Evolutionary conservation across 2,888 invertebrate genomes (phyloP).

Genomic region (Trachelus troglodyta): DNA sequence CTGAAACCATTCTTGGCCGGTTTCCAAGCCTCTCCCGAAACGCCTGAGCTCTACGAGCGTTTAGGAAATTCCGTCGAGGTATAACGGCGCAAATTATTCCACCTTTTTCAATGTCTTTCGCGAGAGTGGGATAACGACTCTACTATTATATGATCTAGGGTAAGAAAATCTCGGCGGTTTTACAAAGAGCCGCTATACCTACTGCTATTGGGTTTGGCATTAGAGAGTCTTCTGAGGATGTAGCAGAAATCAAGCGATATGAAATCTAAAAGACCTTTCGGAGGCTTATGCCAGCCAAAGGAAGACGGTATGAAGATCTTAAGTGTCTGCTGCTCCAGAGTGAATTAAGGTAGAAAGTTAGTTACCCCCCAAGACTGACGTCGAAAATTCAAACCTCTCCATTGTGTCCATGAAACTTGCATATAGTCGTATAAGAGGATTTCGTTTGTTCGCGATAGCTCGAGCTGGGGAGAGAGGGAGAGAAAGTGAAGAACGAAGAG

Average conservation of each 20-base stretch:
- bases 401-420: conserved; percentile 14
- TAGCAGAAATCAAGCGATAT: neutral
- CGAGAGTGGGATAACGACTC: neutral
- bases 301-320: neutral
- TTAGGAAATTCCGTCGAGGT: neutral
- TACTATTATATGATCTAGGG: neutral
- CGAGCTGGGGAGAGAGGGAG: neutral
- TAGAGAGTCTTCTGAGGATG: neutral
- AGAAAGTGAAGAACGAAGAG: neutral
- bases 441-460: conserved; percentile 16
- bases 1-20: neutral
- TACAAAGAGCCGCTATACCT: neutral
- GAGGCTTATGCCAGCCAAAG: neutral
- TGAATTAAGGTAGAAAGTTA: conserved; percentile 16
- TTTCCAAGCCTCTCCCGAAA: neutral
- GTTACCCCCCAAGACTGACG: conserved; percentile 9
- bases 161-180: neutral
- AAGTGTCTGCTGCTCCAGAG: neutral
- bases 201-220: neutral
- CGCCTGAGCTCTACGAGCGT: neutral
- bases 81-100: neutral
- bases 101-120: neutral
- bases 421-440: conserved; percentile 20
- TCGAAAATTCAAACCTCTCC: conserved; percentile 5
- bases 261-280: neutral